Evolutionary conservation across 2,888 invertebrate species (phyloP).

Genomic region (Frankliniella intonsa): DNA sequence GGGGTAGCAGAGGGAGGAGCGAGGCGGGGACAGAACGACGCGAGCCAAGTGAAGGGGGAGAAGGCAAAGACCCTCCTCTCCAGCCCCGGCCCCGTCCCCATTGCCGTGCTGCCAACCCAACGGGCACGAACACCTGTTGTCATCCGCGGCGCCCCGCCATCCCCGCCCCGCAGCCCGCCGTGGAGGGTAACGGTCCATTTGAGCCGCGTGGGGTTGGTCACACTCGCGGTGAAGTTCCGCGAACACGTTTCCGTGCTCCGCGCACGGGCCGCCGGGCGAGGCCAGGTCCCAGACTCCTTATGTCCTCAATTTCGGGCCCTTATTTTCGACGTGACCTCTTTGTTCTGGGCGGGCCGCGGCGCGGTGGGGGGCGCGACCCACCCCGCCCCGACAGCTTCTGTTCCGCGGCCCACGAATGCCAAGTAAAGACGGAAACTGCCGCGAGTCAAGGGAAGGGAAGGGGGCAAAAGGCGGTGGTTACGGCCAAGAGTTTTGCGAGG

Average conservation of each 20-base stretch:
- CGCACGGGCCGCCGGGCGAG: background rate
- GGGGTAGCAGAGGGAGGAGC: too few relatives aligned
- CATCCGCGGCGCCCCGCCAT: background rate
- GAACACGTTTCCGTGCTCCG: background rate
- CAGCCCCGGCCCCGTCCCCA: background rate
- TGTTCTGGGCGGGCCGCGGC: background rate
- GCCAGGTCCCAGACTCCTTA: background rate
- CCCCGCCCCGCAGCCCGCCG: background rate
- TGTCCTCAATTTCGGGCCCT: background rate
- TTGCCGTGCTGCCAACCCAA: background rate
- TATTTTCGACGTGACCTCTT: background rate
- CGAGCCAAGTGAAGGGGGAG: background rate
- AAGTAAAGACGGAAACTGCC: too few relatives aligned
- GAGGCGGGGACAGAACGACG: too few relatives aligned
- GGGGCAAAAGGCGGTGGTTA: too few relatives aligned
- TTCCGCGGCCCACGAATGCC: too few relatives aligned
- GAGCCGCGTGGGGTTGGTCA: conserved; percentile 2
- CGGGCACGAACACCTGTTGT: conserved; percentile 24
- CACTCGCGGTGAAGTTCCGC: too few relatives aligned
- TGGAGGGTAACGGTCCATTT: background rate
- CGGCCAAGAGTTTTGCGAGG: too few relatives aligned
- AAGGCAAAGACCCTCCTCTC: conserved; percentile 25
- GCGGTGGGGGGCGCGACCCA: background rate
- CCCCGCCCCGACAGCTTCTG: too few relatives aligned
- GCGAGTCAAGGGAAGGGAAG: too few relatives aligned